Evolutionary conservation across 2,797 vertebrate species (phyloP), one percentile per base, ranked within the genome.

Genomic region (Fundulus diaphanus): DNA sequence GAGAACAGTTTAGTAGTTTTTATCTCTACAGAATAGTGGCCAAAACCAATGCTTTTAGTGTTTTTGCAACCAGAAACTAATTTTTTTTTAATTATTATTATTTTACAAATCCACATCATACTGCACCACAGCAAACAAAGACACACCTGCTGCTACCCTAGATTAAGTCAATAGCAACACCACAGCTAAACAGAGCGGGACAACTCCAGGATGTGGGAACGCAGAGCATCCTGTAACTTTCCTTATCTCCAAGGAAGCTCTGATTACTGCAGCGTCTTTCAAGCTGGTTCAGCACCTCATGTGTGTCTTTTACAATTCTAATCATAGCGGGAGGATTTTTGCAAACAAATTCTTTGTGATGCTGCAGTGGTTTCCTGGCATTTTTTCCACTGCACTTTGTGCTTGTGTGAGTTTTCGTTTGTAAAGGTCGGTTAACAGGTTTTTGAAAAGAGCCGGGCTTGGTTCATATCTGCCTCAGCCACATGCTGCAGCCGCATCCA

Each of bases 91-190:
- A n/a, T n/a, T n/a, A n/a, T n/a, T n/a, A n/a, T n/a, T n/a, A n/a
- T 82, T 73, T 65, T 72, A 68, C 46, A 72, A 82, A 91, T 56
- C 74, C 61, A 57, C 59, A 56, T 66, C 40, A 73, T 67, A 52
- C 57, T 42, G 69, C 2, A 82, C 31, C 77, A 82, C n/a, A 86
- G 59, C 70, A 74, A 59, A 77, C 54, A 35, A n/a, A n/a, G 76
- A 77, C 77, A 82, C 81, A 88, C 86, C 91, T 87, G 77, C 80
- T 61, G 83, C 59, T 65, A 76, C 57, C 8, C 8, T 15, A 1
- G n/a, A 61, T 80, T 74, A 51, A 59, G 73, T 84, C 82, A 84
- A 87, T 68, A 88, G 48, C 68, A 81, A 46, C 52, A 12, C 35
- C 33, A 51, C 61, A 75, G 52, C 51, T 63, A 71, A 80, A 80